Evolutionary conservation across 1,140 invertebrate species (phyloP).

Genomic region (Megalopta genalis): DNA sequence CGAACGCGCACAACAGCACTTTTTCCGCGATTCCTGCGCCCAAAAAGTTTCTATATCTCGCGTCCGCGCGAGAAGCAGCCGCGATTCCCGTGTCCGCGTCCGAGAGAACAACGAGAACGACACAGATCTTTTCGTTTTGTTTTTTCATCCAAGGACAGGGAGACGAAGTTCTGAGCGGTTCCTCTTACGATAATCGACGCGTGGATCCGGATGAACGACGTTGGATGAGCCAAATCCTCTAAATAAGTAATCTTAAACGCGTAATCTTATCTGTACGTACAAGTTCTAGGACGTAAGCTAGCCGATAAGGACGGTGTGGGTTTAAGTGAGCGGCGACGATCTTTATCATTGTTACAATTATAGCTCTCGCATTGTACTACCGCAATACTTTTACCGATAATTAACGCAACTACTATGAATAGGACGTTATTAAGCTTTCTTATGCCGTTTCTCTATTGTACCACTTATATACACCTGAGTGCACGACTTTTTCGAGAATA

Average conservation of each 20-base stretch:
- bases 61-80: too few relatives aligned
- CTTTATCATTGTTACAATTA: constrained; percentile 46
- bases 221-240: background rate
- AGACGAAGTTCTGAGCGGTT: background rate
- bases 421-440: constrained; percentile 69
- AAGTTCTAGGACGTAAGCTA: constrained; percentile 23
- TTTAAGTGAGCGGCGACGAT: constrained; percentile 18
- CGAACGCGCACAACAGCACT: too few relatives aligned
- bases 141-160: background rate
- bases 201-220: too few relatives aligned
- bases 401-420: constrained; percentile 52
- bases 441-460: constrained; percentile 74
- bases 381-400: constrained; percentile 38
- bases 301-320: background rate
- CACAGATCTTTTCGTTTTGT: too few relatives aligned
- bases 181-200: background rate
- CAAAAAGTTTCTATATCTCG: too few relatives aligned
- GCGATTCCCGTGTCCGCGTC: too few relatives aligned
- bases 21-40: too few relatives aligned
- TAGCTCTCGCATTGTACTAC: constrained; percentile 30
- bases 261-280: constrained; percentile 35
- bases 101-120: too few relatives aligned
- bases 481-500: constrained; percentile 76
- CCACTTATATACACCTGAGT: constrained; percentile 73
- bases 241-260: constrained; percentile 1